These are phyloP conservation scores for Percopsis omiscomaycus DNA, from an alignment of 2,797 vertebrate genomes.

Conservation along the genomic window DNA sequence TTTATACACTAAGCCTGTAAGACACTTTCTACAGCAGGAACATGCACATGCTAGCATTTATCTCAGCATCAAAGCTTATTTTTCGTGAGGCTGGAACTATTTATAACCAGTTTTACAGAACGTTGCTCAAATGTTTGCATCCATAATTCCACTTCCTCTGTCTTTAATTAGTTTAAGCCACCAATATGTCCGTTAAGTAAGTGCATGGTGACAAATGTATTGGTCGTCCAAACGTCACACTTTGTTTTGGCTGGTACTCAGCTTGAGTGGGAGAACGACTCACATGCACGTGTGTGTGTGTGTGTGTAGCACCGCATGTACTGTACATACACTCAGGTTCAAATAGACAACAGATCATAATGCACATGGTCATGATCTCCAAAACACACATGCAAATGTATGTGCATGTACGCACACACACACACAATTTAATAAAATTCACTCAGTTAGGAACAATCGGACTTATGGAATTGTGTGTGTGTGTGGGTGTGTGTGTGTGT, in stretches of 20 bases:
- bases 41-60: constrained; percentile 29
- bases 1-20: constrained; percentile 13
- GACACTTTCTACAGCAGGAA: constrained; percentile 43
- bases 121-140: constrained; percentile 32
- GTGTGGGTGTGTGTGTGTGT: constrained; percentile 16
- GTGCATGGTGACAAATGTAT: constrained; percentile 16
- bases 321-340: neutral
- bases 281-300: neutral
- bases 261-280: neutral
- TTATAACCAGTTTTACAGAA: constrained; percentile 27
- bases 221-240: neutral
- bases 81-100: constrained; percentile 29
- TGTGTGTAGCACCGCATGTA: too few species aligned
- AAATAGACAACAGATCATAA: constrained; percentile 8
- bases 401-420: neutral
- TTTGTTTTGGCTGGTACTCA: constrained; percentile 20
- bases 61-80: constrained; percentile 30
- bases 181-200: neutral
- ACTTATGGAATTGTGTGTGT: constrained; percentile 29
- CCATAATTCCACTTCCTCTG: constrained; percentile 42
- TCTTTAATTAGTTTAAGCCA: constrained; percentile 2
- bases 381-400: neutral
- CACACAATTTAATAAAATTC: constrained; percentile 13
- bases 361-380: neutral
- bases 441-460: constrained; percentile 31